Evolutionary conservation across 37 sponge, comb jelly and placozoan species (phyloP), one percentile per base, ranked within the genome.

Genomic region (Corticium candelabrum): DNA sequence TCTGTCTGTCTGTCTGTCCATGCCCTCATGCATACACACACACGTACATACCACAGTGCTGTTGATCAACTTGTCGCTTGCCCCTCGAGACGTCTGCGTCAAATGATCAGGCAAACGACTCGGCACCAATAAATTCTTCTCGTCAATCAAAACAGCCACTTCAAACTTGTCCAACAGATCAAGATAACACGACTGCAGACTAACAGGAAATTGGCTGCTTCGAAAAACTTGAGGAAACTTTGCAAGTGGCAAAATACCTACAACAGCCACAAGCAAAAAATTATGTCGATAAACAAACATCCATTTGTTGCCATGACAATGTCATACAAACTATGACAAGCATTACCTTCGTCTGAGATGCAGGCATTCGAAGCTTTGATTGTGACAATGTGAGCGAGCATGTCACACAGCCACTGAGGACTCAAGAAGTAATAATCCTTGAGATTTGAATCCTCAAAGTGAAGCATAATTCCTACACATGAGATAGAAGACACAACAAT

Each of bases 401-500:
- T 94, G 80, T 94, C 95, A 82, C 92, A 90, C 37, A 94, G 76
- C 95, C 95, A 94, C 87, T 94, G 95, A 2, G 95, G 95, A 76
- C 89, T 86, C 35, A 94, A 76, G 76, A 94, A 94, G 86, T 91
- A 94, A 41, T 89, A 86, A 70, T 94, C 89, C 57, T 73, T 88
- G 56, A 94, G 91, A 29, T 87, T 85, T 2, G 91, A 89, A 0
- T 91, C 90, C 56, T 77, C 89, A 74, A 89, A 94, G 73, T 70
- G 73, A 4, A 70, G 31, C 35, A 70, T 29, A 4, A 70, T 15
- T 7, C 73, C 73, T 70, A 5, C 3, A 76, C 5, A 67, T 38
- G 11, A 35, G 31, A 15, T 35, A 3, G 67, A 67, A 35, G 3
- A 15, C n/a, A 5, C 62, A 11, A 50, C 62, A 50, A 27, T 50